Evolutionary conservation across 2,113 vertebrate species (phyloP), one percentile per base, ranked within the genome.

Genomic region (Pitta sordida): DNA sequence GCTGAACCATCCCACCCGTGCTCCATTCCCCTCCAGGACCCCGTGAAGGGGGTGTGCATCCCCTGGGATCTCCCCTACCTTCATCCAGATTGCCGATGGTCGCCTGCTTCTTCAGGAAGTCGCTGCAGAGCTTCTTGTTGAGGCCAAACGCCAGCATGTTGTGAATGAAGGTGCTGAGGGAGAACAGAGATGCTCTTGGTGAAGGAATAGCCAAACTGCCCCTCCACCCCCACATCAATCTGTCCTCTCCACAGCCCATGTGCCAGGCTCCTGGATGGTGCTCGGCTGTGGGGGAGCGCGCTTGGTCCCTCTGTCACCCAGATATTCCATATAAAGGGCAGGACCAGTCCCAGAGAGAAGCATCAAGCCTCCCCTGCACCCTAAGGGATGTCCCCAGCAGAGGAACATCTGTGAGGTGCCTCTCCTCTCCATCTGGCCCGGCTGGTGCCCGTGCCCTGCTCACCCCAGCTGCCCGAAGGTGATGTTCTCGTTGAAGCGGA

Each of bases 91-190:
- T 99, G 69, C 99, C 99, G 2, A 99, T 99, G 94, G 99, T 98
- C 0, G 99, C 98, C 95, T 99, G 99, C 94, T 99, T 99, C 98
- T 99, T 99, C 95, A 99, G 97, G 85, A 99, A 99, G 93, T 99
- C 99, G 0, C 98, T 98, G 96, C 99, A 99, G 77, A 99, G 98
- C 96, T 99, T 99, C 98, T 98, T 99, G 95, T 82, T 99, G 86
- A 99, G 97, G 10, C 99, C 99, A 1, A 99, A 99, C 0, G 99
- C 99, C 98, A 99, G 86, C 99, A 99, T 99, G 97, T 99, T 99
- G 91, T 99, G 99, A 7, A 99, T 99, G 97, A 99, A 99, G 0
- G 99, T 99, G 95, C 99, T 99, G 95, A 18, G 94, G 92, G 87
- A 17, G 86, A 52, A 94, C 16, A 90, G 48, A 83, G 36, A 7